Evolutionary conservation across 2,888 invertebrate genomes (phyloP).

Genomic region (Acanthopleura granulata): DNA sequence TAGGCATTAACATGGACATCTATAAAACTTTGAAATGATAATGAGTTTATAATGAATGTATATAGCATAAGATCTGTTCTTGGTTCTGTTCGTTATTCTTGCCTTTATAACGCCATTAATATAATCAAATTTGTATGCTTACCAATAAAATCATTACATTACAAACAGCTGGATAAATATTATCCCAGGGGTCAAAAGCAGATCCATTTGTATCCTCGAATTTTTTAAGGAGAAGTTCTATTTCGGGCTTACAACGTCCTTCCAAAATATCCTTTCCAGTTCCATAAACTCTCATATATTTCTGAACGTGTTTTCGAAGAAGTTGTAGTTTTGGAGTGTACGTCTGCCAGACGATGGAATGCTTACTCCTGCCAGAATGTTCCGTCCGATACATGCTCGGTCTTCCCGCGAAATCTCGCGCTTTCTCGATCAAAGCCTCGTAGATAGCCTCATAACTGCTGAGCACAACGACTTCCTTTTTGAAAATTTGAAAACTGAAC

Average conservation of each 20-base stretch:
- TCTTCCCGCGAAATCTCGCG: constrained; percentile 53
- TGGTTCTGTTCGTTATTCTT: no score
- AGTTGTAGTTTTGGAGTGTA: constrained; percentile 50
- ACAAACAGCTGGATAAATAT: constrained; percentile 45
- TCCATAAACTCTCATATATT: constrained; percentile 47
- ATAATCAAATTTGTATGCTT: constrained; percentile 22
- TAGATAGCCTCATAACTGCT: constrained; percentile 48
- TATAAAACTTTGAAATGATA: no score
- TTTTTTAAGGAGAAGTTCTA: constrained; percentile 33
- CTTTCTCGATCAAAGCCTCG: constrained; percentile 50
- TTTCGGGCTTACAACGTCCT: constrained; percentile 42
- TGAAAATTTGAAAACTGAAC: constrained; percentile 45
- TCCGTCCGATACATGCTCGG: constrained; percentile 52
- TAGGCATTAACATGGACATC: no score
- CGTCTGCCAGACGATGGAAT: constrained; percentile 59
- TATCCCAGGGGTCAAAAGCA: constrained; percentile 42
- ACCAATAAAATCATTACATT: constrained; percentile 54
- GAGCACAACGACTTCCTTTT: constrained; percentile 55
- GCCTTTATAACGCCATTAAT: no score
- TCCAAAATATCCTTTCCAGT: constrained; percentile 42
- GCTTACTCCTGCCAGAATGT: constrained; percentile 37
- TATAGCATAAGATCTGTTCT: no score
- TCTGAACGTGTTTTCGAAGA: constrained; percentile 44
- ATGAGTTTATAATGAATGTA: no score
- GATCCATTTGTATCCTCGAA: constrained; percentile 26